Conservation (phyloP, 2,113 vertebrate species). For the Phaethon lepturus region DNA sequence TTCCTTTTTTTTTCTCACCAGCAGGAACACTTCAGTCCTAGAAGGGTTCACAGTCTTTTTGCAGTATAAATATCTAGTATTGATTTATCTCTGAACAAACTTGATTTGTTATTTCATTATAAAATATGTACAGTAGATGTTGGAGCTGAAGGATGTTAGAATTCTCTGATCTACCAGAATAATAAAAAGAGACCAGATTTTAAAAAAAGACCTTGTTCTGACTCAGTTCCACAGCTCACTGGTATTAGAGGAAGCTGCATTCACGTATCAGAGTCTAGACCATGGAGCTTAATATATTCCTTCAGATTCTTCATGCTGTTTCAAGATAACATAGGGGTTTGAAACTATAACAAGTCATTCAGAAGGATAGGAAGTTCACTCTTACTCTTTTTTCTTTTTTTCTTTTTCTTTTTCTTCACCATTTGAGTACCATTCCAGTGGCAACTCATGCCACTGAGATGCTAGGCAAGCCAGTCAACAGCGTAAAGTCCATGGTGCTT, state of each 20-base stretch:
- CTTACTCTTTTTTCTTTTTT: too few species aligned
- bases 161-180: not conserved
- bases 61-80: not conserved
- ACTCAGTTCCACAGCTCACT: not conserved
- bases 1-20: not conserved
- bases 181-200: not conserved
- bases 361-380: not conserved
- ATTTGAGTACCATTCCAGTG: not conserved
- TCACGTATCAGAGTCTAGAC: not conserved
- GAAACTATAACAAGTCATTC: not conserved
- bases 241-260: not conserved
- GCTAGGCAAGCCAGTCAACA: not conserved
- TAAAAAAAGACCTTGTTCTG: not conserved
- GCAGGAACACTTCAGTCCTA: not conserved
- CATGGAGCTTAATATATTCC: not conserved
- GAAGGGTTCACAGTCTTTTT: not conserved
- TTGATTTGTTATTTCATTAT: not conserved
- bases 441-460: not conserved
- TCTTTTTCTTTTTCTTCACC: not conserved
- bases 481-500: not conserved
- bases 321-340: not conserved
- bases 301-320: not conserved
- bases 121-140: not conserved
- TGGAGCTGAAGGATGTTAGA: not conserved
- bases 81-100: not conserved